phyloP scores from a whole-genome alignment of 2,797 vertebrate genomes.

The Gephyroberyx darwinii region DNA sequence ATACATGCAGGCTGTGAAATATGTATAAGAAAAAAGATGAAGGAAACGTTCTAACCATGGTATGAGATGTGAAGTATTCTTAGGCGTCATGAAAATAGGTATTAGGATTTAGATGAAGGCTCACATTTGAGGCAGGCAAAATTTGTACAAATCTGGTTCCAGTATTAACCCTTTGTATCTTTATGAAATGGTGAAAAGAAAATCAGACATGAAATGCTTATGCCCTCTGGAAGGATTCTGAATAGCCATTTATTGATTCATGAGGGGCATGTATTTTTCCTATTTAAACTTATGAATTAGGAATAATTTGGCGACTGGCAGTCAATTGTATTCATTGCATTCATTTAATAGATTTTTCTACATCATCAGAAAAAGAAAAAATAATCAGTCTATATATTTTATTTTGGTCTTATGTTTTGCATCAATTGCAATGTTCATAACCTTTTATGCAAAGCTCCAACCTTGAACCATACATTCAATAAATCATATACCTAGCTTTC shows the following conservation, averaged over 20 bases:
- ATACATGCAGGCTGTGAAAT: background rate
- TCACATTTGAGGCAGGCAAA: background rate
- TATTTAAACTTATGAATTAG: slow-evolving; percentile 13
- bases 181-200: background rate
- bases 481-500: too few relatives aligned
- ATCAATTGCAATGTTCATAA: background rate
- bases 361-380: too few relatives aligned
- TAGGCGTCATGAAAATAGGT: background rate
- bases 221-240: background rate
- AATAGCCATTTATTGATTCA: slow-evolving; percentile 8
- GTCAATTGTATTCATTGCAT: too few relatives aligned
- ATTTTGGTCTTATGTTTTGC: background rate
- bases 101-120: slow-evolving; percentile 18
- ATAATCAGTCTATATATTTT: too few relatives aligned
- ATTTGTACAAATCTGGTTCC: background rate
- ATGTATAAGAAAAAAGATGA: background rate
- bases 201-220: background rate
- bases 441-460: background rate
- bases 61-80: slow-evolving; percentile 1
- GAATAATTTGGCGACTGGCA: slow-evolving; percentile 5
- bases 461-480: background rate
- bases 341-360: too few relatives aligned
- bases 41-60: background rate
- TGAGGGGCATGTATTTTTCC: background rate
- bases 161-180: background rate